Conservation (phyloP, 2,888 invertebrate species). For the Hyppa rectilinea region DNA sequence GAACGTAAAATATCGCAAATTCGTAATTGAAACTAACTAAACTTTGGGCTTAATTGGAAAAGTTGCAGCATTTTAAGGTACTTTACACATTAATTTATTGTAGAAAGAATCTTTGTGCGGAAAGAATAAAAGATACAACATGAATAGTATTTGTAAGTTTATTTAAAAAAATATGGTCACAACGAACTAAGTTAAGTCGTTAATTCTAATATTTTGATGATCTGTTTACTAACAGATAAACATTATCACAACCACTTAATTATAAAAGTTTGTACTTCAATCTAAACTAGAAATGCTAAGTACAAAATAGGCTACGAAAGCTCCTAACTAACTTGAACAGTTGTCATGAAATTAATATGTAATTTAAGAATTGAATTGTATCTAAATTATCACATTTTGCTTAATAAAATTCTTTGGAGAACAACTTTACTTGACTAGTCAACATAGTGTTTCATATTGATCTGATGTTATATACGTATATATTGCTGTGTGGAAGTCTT, state of each 20-base stretch:
- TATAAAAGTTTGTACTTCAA: conserved; percentile 53
- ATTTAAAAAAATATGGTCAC: conserved; percentile 50
- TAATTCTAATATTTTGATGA: conserved; percentile 30
- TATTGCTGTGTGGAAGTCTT: conserved; percentile 16
- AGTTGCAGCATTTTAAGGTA: too few species aligned
- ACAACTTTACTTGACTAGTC: conserved; percentile 63
- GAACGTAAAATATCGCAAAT: too few species aligned
- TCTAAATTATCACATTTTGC: conserved; percentile 49
- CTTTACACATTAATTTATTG: too few species aligned
- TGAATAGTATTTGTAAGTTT: conserved; percentile 26
- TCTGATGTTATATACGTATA: conserved; percentile 58
- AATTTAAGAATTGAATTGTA: conserved; percentile 38
- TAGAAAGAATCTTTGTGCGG: background rate
- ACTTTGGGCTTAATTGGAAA: too few species aligned
- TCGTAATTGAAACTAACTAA: too few species aligned
- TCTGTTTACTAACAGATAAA: conserved; percentile 23
- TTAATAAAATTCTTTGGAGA: conserved; percentile 57
- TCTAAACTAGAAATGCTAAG: conserved; percentile 42
- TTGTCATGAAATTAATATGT: conserved; percentile 36
- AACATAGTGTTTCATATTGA: conserved; percentile 58
- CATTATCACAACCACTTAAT: conserved; percentile 52
- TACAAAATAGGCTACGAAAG: conserved; percentile 43
- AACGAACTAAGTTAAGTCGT: conserved; percentile 30
- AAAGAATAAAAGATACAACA: conserved; percentile 4
- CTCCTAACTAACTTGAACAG: conserved; percentile 28